Base-by-base conservation (phyloP, 2,113 vertebrate species). In the Galeopterus variegatus region DNA sequence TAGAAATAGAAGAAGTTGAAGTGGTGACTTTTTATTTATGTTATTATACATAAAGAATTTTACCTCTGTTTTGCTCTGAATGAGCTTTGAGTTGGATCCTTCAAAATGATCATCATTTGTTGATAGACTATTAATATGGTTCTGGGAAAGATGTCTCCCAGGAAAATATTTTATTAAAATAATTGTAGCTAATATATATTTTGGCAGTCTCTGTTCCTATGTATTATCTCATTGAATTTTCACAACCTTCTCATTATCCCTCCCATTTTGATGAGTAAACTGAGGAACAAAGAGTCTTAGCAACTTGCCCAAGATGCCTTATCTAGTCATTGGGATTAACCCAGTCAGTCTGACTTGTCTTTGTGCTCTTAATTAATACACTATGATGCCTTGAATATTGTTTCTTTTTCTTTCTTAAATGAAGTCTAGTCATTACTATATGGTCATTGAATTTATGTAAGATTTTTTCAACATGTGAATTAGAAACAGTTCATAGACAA, bases 201-300 rank as follows among this genome's bases (percentile, higher is more conserved):
- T 62, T 45, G 36, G 26, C n/a, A 24, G 12, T 62, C 31, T 87
- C 54, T 81, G 1, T 56, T 89, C 31, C 72, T 62, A 12, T 14
- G 19, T 60, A 15, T 67, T 79, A 41, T 77, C 41, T 88, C 70
- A 54, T 19, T 65, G 80, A 87, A 54, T 54, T 73, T 24, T 64
- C 31, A 67, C 60, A 52, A 26, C 26, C 11, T 84, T 79, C 72
- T 67, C 65, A 33, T 56, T 50, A 58, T 26, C 24, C 14, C 10
- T 75, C 50, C 8, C 76, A 64, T 81, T 92, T 82, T 93, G 14
- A 48, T 56, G 36, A 90, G 90, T 15, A 94, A 97, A 50, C 69
- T 65, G 36, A 90, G 73, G 28, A 67, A 72, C 45, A 93, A 33
- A 79, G n/a, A 64, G 18, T 54, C 54, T 70, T 76, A 67, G 11